Evolutionary conservation across 1,140 invertebrate genomes (phyloP).

Genomic region (Drosophila subobscura): DNA sequence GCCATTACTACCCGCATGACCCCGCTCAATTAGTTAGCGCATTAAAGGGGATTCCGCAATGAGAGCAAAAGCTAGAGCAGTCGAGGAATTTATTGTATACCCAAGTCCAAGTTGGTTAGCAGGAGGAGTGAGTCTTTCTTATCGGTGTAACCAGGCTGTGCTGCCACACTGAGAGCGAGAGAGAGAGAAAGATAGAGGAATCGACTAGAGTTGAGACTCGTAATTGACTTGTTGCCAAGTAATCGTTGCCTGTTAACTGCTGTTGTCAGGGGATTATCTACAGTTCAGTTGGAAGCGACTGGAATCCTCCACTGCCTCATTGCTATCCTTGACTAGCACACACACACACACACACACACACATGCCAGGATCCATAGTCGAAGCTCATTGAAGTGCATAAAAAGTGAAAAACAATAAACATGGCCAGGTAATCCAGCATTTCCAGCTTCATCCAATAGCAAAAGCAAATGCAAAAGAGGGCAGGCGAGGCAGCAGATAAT

Average conservation of each 20-base stretch:
- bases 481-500: constrained; percentile 13
- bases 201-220: constrained; percentile 38
- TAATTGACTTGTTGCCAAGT: constrained; percentile 82
- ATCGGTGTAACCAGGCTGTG: constrained; percentile 67
- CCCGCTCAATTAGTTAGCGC: constrained; percentile 75
- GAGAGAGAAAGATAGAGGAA: background rate
- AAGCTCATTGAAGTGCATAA: constrained; percentile 69
- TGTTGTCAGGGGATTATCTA: constrained; percentile 81
- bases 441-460: background rate
- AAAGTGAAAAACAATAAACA: constrained; percentile 80
- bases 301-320: constrained; percentile 14
- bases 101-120: constrained; percentile 43
- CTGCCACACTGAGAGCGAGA: background rate
- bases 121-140: constrained; percentile 34
- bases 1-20: constrained; percentile 24
- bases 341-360: constrained; percentile 10
- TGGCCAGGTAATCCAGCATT: constrained; percentile 26
- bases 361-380: constrained; percentile 7
- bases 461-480: background rate
- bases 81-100: constrained; percentile 69
- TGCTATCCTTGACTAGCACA: constrained; percentile 11
- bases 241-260: constrained; percentile 81
- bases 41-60: constrained; percentile 64
- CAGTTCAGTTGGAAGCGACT: constrained; percentile 75
- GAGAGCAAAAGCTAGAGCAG: constrained; percentile 28